These are phyloP conservation scores for Lampropteryx suffumata DNA, from an alignment of 2,888 invertebrate species.

Conservation along the genomic window DNA sequence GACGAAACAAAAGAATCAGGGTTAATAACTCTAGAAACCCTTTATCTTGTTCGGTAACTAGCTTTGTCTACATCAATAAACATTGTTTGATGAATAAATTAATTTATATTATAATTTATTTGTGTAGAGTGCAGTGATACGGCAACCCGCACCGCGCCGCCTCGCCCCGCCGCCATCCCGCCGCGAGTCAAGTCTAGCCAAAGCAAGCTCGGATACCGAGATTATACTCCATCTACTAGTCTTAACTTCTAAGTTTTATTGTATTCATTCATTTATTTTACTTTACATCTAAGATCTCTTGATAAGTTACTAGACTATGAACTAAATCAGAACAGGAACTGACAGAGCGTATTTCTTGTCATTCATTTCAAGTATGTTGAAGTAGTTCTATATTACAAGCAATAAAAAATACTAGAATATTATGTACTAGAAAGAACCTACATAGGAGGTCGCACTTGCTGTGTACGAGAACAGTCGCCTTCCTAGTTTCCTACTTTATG, in stretches of 20 bases:
- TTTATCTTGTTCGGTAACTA: background rate
- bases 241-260: constrained; percentile 24
- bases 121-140: constrained; percentile 16
- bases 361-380: no score
- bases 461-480: no score
- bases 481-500: no score
- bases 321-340: no score
- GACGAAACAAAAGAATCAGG: no score
- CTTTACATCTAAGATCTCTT: background rate
- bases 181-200: constrained; percentile 2
- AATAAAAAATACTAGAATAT: no score
- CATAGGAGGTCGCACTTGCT: no score
- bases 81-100: constrained; percentile 6
- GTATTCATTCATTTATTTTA: background rate
- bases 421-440: no score
- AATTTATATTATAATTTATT: constrained; percentile 9
- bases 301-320: background rate
- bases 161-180: no score
- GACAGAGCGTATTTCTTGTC: no score
- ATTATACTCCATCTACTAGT: constrained; percentile 26
- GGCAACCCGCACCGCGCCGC: background rate
- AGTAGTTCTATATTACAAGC: no score
- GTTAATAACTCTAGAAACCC: background rate
- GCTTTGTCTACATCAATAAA: background rate
- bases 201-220: constrained; percentile 10